Evolutionary conservation across 2,797 vertebrate genomes (phyloP).

Genomic region (Phataginus tetradactyla): DNA sequence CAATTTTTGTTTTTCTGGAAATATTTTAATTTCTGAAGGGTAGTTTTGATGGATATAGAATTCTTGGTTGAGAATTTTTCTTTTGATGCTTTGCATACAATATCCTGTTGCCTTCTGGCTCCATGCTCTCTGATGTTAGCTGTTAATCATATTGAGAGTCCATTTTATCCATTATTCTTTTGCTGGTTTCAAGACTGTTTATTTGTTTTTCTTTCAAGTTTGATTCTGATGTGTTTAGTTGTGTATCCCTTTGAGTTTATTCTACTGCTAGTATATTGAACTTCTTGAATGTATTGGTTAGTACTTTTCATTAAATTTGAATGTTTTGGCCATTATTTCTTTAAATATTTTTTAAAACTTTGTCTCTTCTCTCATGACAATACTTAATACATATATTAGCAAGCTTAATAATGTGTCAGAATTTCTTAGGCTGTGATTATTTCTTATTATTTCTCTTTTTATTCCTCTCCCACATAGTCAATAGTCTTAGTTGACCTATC

Average conservation of each 20-base stretch:
- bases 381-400: neutral
- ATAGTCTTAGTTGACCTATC: neutral
- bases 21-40: neutral
- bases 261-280: neutral
- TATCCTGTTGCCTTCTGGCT: neutral
- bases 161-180: neutral
- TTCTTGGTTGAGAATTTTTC: neutral
- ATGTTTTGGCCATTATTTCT: neutral
- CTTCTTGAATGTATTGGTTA: neutral
- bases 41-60: neutral
- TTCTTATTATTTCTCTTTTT: neutral
- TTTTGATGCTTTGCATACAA: neutral
- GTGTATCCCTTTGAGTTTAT: neutral
- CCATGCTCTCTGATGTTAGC: neutral
- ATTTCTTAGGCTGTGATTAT: neutral
- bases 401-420: neutral
- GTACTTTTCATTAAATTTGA: neutral
- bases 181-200: neutral
- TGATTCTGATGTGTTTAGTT: neutral
- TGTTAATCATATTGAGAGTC: neutral
- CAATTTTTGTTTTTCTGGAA: neutral
- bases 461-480: neutral
- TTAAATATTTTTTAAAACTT: neutral
- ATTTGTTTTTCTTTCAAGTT: neutral
- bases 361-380: neutral